Evolutionary conservation across 1,140 invertebrate species (phyloP), one percentile per base, ranked within the genome.

Genomic region (Microvelia longipes): DNA sequence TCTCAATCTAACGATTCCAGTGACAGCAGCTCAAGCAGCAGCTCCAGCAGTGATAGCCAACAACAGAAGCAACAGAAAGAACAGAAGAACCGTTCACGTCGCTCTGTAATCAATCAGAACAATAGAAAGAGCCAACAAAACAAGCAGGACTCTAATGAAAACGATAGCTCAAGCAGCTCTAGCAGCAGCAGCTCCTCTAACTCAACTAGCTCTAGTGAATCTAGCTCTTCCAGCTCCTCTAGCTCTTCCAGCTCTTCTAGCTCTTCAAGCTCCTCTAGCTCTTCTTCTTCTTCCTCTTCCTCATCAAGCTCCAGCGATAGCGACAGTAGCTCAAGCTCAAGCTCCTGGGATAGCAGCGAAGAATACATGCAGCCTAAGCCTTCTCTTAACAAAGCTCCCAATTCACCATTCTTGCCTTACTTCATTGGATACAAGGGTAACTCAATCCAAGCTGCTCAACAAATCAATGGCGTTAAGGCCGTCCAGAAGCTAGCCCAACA

Each of bases 351-450:
- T 28, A 67, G 68, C 66, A 77, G 70, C 27, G 73, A 77, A 27
- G 74, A 76, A 28, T 76, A 74, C 68, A 74, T 73, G 77, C 81
- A 77, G 71, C 75, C 68, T 75, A 80, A 77, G 76, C 83, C 78
- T 73, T 81, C 73, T 72, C 75, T 82, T 73, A 80, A 75, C 61
- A 76, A 79, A 73, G 80, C 77, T 70, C 80, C 78, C 14, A 73
- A 77, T 74, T 81, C 74, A 74, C 83, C 81, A 73, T 76, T 81
- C 69, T 76, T 78, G 73, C 83, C 80, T 50, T 82, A 74, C 75
- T 83, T 80, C 62, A 79, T 80, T 75, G 86, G 81, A 74, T 79
- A 83, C 75, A 71, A 81, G 73, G 83, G 83, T 19, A 77, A 81
- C 29, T 75, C 76, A 1, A 76, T 84, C 25, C 78, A 78, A 69